Percentiles rank a stretch among this genome's conserved stretches.
Evolutionary conservation across 2,797 vertebrate species (phyloP).

Genomic region (Cyclopterus lumpus): DNA sequence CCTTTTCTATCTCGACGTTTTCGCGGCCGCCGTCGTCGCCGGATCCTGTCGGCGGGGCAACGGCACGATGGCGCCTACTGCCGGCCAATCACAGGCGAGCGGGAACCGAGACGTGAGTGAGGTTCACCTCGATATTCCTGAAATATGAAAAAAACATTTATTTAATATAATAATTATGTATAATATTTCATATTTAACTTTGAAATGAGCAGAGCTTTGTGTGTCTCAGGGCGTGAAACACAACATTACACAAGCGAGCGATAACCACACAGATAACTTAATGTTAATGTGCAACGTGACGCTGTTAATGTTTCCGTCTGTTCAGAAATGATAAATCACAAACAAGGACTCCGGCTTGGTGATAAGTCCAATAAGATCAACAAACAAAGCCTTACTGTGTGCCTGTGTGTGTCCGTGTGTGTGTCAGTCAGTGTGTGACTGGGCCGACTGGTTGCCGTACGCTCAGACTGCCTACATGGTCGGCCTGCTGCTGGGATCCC

Average conservation of each 20-base stretch:
- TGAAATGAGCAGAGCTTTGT: too few species aligned
- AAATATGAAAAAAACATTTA: not conserved
- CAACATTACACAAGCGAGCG: too few species aligned
- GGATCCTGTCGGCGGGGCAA: slow-evolving; percentile 57
- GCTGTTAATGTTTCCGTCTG: not conserved
- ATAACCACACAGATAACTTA: not conserved
- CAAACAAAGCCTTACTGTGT: too few species aligned
- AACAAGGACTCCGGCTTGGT: too few species aligned
- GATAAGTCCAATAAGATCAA: too few species aligned
- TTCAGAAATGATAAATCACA: too few species aligned
- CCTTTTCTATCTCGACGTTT: slow-evolving; percentile 82
- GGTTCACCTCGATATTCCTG: not conserved
- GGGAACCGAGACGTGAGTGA: slow-evolving; percentile 51
- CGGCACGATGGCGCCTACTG: not conserved
- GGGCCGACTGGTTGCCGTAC: slow-evolving; percentile 59
- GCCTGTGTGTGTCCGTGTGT: slow-evolving; percentile 35
- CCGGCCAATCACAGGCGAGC: slow-evolving; percentile 56
- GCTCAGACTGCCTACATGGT: slow-evolving; percentile 76
- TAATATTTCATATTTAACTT: too few species aligned
- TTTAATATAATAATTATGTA: too few species aligned
- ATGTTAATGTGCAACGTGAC: not conserved
- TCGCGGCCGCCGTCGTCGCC: slow-evolving; percentile 33
- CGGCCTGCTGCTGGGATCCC: slow-evolving; percentile 78
- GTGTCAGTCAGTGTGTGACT: slow-evolving; percentile 68
- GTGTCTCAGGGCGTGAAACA: too few species aligned